These are phyloP conservation scores for Drosophila phalerata DNA, from an alignment of 2,888 invertebrate genomes.

Conservation along the genomic window DNA sequence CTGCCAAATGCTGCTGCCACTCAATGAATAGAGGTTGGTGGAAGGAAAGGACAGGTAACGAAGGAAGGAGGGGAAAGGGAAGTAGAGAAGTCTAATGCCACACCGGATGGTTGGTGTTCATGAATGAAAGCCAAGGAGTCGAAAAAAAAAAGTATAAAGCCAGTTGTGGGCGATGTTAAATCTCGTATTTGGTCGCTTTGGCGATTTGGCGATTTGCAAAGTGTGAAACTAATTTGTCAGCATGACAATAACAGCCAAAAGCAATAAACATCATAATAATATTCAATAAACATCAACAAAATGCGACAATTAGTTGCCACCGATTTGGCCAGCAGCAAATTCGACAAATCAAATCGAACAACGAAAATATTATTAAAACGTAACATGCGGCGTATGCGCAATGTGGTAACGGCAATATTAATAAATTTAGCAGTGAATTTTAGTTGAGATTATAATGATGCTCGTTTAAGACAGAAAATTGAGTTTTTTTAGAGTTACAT, in stretches of 20 bases:
- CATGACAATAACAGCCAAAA: conserved; percentile 76
- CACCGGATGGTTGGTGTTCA: conserved; percentile 52
- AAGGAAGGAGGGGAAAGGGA: background rate
- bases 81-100: background rate
- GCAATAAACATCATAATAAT: conserved; percentile 78
- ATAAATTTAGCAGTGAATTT: background rate
- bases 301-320: conserved; percentile 71
- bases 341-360: conserved; percentile 3
- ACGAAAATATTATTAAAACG: conserved; percentile 1
- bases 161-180: conserved; percentile 47
- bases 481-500: background rate
- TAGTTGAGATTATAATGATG: too few species aligned
- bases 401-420: background rate
- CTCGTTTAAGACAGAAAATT: too few species aligned
- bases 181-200: conserved; percentile 1
- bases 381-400: conserved; percentile 29
- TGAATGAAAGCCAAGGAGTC: conserved; percentile 60
- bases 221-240: conserved; percentile 81
- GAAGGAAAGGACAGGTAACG: too few species aligned
- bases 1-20: conserved; percentile 36
- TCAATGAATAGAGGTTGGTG: conserved; percentile 8
- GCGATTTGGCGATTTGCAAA: conserved; percentile 60
- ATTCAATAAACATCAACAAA: conserved; percentile 78
- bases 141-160: background rate
- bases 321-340: conserved; percentile 44